Conservation (phyloP, 2,113 vertebrate genomes). For the Plotosus lineatus region DNA sequence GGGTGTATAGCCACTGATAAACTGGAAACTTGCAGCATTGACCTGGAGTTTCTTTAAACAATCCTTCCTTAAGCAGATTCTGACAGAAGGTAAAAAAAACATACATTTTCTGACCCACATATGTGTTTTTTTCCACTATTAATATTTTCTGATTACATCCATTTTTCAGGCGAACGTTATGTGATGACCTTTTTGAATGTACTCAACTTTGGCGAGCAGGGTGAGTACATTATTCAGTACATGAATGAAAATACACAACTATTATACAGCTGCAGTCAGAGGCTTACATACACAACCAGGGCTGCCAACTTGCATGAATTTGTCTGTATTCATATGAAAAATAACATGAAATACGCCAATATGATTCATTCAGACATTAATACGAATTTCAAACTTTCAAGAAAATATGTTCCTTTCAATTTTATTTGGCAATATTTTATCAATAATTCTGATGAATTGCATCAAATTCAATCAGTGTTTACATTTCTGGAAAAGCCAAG, state of each 20-base stretch:
- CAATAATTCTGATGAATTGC: too few relatives aligned
- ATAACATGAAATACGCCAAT: too few relatives aligned
- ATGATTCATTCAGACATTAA: too few relatives aligned
- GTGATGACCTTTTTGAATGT: constrained; percentile 98
- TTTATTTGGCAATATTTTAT: too few relatives aligned
- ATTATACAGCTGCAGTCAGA: too few relatives aligned
- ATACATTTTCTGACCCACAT: not conserved
- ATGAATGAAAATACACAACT: not conserved
- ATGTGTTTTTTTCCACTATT: not conserved
- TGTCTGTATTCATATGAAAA: too few relatives aligned
- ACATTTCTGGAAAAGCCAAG: too few relatives aligned
- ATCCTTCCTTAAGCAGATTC: constrained; percentile 94
- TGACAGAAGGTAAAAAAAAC: constrained; percentile 83
- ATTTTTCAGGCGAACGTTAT: constrained; percentile 84
- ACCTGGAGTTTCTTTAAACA: constrained; percentile 99
- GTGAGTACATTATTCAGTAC: constrained; percentile 65
- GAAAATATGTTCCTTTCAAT: too few relatives aligned
- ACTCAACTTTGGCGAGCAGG: constrained; percentile 95
- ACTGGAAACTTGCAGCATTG: constrained; percentile 83
- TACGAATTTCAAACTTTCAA: too few relatives aligned
- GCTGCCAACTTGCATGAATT: too few relatives aligned
- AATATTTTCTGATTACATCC: not conserved
- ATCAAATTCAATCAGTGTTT: too few relatives aligned
- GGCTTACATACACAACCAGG: too few relatives aligned
- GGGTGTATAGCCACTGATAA: constrained; percentile 78